phyloP scores from a whole-genome alignment of 2,888 invertebrate species.

The Stenodema calcarata region DNA sequence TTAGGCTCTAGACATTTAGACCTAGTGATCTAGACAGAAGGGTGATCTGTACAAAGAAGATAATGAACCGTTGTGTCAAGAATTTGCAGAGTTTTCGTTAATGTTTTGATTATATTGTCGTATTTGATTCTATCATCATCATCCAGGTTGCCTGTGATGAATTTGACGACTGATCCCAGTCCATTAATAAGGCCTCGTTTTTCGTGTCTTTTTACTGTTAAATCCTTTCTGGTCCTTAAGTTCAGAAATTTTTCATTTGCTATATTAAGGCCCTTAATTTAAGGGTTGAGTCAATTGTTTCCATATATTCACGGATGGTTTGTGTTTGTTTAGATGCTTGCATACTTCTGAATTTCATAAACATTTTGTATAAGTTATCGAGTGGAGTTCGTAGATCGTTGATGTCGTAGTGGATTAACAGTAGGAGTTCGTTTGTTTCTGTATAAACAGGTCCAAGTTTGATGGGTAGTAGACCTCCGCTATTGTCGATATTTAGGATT shows the following conservation, averaged over 20 bases:
- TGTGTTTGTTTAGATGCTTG: background rate
- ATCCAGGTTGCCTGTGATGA: background rate
- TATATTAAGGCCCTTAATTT: too few species aligned
- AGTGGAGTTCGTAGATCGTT: background rate
- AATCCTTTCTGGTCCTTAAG: background rate
- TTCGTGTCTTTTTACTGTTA: background rate
- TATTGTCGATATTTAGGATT: background rate
- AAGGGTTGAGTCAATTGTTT: background rate
- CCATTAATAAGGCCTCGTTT: background rate
- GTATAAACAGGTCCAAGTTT: background rate
- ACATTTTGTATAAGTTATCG: background rate
- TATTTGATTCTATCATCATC: background rate
- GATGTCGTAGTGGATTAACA: background rate
- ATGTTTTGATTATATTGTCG: background rate
- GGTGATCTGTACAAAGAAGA: too few species aligned
- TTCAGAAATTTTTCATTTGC: background rate
- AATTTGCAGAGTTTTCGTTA: too few species aligned
- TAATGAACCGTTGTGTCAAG: too few species aligned
- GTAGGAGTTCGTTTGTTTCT: background rate
- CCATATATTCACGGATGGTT: background rate
- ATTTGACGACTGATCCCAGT: background rate
- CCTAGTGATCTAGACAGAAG: too few species aligned
- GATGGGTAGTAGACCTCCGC: background rate
- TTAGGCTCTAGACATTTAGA: too few species aligned
- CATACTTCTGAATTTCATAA: background rate